Evolutionary conservation across 2,888 invertebrate species (phyloP).

Genomic region (Congeria kusceri): DNA sequence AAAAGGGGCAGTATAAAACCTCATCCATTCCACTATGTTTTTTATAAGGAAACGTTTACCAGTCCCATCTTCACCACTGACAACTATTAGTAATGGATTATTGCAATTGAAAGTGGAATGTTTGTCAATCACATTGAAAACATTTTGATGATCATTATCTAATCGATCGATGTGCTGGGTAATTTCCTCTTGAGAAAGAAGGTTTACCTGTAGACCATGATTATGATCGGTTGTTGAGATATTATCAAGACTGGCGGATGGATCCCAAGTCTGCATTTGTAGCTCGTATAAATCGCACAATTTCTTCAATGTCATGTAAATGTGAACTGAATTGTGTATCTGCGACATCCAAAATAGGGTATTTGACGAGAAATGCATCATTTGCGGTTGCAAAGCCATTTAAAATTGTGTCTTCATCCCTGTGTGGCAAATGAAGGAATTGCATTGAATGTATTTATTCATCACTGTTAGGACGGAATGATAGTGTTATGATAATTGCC

Average conservation of each 20-base stretch:
- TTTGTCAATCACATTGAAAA: slow-evolving; percentile 22
- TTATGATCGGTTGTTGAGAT: too few relatives aligned
- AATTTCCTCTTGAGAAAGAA: slow-evolving; percentile 26
- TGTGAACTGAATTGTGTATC: slow-evolving; percentile 16
- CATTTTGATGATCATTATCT: slow-evolving; percentile 33
- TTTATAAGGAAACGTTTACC: slow-evolving; percentile 48
- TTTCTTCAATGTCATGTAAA: slow-evolving; percentile 46
- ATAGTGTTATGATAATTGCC: slow-evolving; percentile 33
- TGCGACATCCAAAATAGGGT: slow-evolving; percentile 25
- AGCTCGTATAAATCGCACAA: slow-evolving; percentile 19
- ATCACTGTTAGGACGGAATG: slow-evolving; percentile 22
- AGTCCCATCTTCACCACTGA: slow-evolving; percentile 46
- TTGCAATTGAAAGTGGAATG: slow-evolving; percentile 28
- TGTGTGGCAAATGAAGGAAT: slow-evolving; percentile 42
- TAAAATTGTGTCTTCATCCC: slow-evolving; percentile 30
- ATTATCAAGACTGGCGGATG: too few relatives aligned
- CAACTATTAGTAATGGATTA: slow-evolving; percentile 26
- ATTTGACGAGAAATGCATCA: slow-evolving; percentile 38
- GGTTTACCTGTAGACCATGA: slow-evolving; percentile 22
- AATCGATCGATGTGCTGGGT: slow-evolving; percentile 17
- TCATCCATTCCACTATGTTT: slow-evolving; percentile 48
- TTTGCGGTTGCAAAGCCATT: slow-evolving; percentile 15
- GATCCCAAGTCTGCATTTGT: slow-evolving; percentile 35
- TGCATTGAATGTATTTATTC: slow-evolving; percentile 40
- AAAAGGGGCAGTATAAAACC: slow-evolving; percentile 20